These are phyloP conservation scores for Tauraco erythrolophus DNA, from an alignment of 2,113 vertebrate genomes.

Conservation along the genomic window DNA sequence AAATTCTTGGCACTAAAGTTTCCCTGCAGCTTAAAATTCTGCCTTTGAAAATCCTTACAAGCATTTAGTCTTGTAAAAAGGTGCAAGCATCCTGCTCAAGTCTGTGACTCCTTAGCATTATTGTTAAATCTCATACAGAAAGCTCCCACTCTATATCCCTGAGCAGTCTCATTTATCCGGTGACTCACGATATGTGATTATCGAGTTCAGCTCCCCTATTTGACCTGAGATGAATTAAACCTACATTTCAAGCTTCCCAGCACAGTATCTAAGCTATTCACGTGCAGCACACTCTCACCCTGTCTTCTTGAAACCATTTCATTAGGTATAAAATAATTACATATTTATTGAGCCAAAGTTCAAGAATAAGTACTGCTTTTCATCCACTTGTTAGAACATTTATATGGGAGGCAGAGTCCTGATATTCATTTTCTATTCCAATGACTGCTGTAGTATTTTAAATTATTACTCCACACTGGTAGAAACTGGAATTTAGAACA, in stretches of 20 bases:
- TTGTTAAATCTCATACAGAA: background rate
- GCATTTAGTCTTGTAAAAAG: background rate
- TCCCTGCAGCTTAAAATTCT: background rate
- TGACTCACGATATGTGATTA: background rate
- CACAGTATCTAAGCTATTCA: background rate
- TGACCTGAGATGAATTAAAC: background rate
- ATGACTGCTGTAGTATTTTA: background rate
- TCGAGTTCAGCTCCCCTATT: background rate
- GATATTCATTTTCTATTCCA: background rate
- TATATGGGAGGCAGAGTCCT: background rate
- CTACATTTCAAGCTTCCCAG: background rate
- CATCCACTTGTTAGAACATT: background rate
- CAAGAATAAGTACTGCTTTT: background rate
- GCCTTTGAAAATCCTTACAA: background rate
- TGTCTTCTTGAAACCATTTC: background rate
- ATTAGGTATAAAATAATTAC: background rate
- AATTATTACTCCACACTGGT: background rate
- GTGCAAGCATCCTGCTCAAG: background rate
- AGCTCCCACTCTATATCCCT: background rate
- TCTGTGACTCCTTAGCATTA: background rate
- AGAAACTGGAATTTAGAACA: background rate
- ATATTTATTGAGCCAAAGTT: background rate
- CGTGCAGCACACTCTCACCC: background rate
- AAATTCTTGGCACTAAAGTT: background rate
- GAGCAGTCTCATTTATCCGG: background rate